These are phyloP conservation scores for Clarias pachynema DNA, from an alignment of 2,797 vertebrate species.

Conservation along the genomic window DNA sequence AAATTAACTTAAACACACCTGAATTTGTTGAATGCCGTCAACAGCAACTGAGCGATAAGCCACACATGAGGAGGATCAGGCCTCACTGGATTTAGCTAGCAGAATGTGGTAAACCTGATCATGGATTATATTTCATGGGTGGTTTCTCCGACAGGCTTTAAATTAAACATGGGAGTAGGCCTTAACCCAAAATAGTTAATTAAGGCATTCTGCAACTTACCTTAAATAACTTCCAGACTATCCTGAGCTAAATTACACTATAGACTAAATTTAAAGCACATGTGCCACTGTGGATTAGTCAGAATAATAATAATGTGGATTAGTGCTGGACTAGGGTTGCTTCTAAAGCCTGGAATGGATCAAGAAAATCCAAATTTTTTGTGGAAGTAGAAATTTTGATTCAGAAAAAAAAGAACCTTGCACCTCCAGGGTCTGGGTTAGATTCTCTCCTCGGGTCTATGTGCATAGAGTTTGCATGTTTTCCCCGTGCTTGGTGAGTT, in stretches of 20 bases:
- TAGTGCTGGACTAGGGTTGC: not conserved
- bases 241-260: constrained; percentile 4
- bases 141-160: constrained; percentile 3
- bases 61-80: not conserved
- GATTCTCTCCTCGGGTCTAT: too few relatives aligned
- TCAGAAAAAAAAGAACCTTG: not conserved
- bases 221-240: not conserved
- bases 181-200: not conserved
- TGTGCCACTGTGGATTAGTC: not conserved
- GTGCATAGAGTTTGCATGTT: too few relatives aligned
- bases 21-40: not conserved
- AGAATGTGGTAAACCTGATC: not conserved
- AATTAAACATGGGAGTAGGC: not conserved
- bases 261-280: not conserved
- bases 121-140: not conserved
- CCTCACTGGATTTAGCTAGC: not conserved
- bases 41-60: not conserved
- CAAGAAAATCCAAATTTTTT: not conserved
- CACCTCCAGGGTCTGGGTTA: too few relatives aligned
- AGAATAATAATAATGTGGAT: not conserved
- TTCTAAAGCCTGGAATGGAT: not conserved
- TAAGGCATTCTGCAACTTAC: not conserved
- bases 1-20: not conserved
- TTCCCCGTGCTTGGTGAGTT: too few relatives aligned
- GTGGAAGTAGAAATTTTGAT: not conserved